Base-by-base conservation (phyloP, 2,113 vertebrate species). In the Sylvietta virens region DNA sequence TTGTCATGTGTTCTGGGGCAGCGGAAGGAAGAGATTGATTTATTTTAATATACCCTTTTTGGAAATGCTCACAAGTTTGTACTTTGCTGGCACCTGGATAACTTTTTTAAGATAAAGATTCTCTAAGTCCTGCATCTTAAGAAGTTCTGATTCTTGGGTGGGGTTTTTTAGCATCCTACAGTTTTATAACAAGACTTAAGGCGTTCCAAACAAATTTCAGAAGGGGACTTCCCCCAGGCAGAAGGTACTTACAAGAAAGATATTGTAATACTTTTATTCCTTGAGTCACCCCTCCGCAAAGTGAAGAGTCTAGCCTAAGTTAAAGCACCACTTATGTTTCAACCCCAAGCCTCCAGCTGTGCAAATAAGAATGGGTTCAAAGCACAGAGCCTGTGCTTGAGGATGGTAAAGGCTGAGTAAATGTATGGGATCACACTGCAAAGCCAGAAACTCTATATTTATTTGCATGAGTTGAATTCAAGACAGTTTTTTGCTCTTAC, bases 351-450 rank as follows among this genome's bases (percentile, higher is more conserved):
- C 72, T 85, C 81, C 92, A 96, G 94, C 91, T 97, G 95, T 90
- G 92, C 88, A 96, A 97, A 96, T 82, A 93, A 81, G 47, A 92
- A 88, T 6, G 11, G 42, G 50, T 94, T 96, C 86, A 94, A 93
- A 95, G 90, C 64, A 90, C 26, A n/a, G 16, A 72, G 85, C 39
- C 42, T 66, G 35, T 73, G 67, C 88, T 69, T 42, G 33, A 96
- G 62, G 76, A 93, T 66, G 47, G 30, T 28, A 51, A 80, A 86
- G 54, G 56, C 64, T 77, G 35, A 91, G 51, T 71, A 96, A 94
- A 88, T 45, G 84, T 24, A 60, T 7, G 10, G 28, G 19, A 85
- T 61, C 62, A 73, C 33, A 42, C 23, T 71, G 90, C 58, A 94
- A 80, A 93, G 81, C 74, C 61, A 42, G 20, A 82, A 87, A 65